Evolutionary conservation across 2,113 vertebrate genomes (phyloP), one percentile per base, ranked within the genome.

Genomic region (Pipra filicauda): DNA sequence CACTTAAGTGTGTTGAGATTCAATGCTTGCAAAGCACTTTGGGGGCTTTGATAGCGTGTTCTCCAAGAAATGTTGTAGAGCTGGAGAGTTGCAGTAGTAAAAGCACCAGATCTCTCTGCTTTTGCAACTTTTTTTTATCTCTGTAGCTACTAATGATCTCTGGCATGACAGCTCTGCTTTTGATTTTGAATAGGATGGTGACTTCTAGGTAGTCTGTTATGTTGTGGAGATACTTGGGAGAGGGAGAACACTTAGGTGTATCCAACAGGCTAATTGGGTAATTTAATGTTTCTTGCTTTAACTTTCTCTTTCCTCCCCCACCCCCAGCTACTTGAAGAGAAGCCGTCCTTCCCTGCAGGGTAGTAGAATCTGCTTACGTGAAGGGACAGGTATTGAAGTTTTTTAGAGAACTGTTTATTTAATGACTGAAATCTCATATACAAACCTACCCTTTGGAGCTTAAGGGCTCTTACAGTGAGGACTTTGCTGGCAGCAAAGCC

Each of bases 351-450:
- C 58, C 73, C 91, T 89, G 78, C 84, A 74, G 94, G 91, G 77
- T 84, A 74, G 43, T 49, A 61, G 78, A 59, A 83, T 83, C 72
- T 77, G 30, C 76, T 93, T 84, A 84, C 91, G 73, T 58, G 92
- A 93, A 92, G 75, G 67, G 78, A 69, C 87, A 84, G 88, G 75
- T 86, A 95, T 62, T 89, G 73, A 88, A 69, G 43, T 67, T 91
- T 81, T 91, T 84, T 78, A 27, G 84, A 90, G 91, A 79, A 27
- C 21, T 93, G 88, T 96, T 96, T 95, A 74, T 92, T 95, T 96
- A 96, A 96, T 84, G 72, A 52, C 88, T 72, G 48, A 82, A 94
- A 85, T 95, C 87, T 85, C 74, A 59, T 91, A 67, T 76, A 91
- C 66, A 92, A 51, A 58, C 82, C 66, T 93, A 70, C 71, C 72